Base-by-base conservation (phyloP, 2,888 invertebrate genomes). In the Megalurothrips usitatus region DNA sequence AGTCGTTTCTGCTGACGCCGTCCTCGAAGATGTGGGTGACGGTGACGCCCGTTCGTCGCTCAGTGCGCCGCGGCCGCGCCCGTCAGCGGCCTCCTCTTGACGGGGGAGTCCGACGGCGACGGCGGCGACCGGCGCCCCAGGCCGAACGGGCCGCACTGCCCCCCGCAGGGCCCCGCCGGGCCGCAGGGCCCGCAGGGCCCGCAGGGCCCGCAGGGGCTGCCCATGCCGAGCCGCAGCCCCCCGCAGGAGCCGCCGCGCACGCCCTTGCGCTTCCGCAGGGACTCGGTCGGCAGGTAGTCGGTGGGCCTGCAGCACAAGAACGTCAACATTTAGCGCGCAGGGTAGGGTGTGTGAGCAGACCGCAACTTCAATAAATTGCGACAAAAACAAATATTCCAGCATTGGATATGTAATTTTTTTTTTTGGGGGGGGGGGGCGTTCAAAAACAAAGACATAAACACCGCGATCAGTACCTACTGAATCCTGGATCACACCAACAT, bases 251-350 rank as follows among this genome's bases (percentile, higher is more conserved):
- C 23, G 26, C 26, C 68, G 2, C 68, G 68, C 10, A 75, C 68
- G 23, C 68, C 68, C 80, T 80, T 81, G 26, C 92, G 88, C 85
- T 92, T 92, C 34, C 92, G 88, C 80, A 93, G 87, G 79, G 92
- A 92, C 83, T 93, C 92, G 0, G 93, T 93, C 0, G 93, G 92
- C 1, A 92, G 90, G 82, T 89, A 88, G 81, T 91, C 87, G 0
- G 92, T 92, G 0, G 92, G 92, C 83, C 68, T 75, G 68, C 68
- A 23, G 23, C 11, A 23, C 23, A 23, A 68, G 52, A 12, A 10
- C 1, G 52, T 43, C 34, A 43, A 4, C 3, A 43, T 43, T n/a
- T n/a, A n/a, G n/a, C n/a, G 34, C 34, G 6, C 34, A 43, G 34
- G 34, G 34, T 43, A n/a, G n/a, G n/a, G n/a, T n/a, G n/a, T n/a